Evolutionary conservation across 1,140 invertebrate genomes (phyloP).

Genomic region (Acromyrmex heyeri): DNA sequence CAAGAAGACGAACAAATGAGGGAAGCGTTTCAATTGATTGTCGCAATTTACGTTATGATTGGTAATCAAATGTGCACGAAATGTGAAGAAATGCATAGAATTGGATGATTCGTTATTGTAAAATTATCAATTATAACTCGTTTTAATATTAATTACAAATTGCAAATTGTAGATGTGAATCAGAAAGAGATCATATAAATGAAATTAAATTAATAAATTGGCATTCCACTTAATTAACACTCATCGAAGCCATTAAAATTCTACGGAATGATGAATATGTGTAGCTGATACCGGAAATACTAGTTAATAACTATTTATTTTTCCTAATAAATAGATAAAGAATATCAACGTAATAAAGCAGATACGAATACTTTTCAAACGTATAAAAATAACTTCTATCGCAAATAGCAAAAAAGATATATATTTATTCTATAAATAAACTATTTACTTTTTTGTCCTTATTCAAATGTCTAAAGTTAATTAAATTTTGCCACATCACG

Average conservation of each 20-base stretch:
- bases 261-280: not conserved
- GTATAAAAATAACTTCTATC: not conserved
- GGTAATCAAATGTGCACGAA: slow-evolving; percentile 19
- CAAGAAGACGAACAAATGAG: not conserved
- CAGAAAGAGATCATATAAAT: not conserved
- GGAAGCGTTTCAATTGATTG: not conserved
- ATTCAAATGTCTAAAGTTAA: not conserved
- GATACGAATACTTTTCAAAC: not conserved
- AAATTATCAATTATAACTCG: slow-evolving; percentile 39
- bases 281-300: not conserved
- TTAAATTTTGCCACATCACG: no score
- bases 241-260: slow-evolving; percentile 35
- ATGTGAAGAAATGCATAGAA: slow-evolving; percentile 7
- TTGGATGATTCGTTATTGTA: slow-evolving; percentile 21
- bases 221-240: slow-evolving; percentile 42
- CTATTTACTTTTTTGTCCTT: not conserved
- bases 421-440: not conserved
- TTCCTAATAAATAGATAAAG: not conserved
- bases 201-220: slow-evolving; percentile 45
- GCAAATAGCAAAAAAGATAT: not conserved
- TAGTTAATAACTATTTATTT: not conserved
- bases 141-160: slow-evolving; percentile 55
- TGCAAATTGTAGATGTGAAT: not conserved
- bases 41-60: not conserved
- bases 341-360: not conserved